Percentiles rank a stretch among this genome's conserved stretches.
phyloP scores from a whole-genome alignment of 1,140 invertebrate genomes.

The Vollenhovia emeryi region DNA sequence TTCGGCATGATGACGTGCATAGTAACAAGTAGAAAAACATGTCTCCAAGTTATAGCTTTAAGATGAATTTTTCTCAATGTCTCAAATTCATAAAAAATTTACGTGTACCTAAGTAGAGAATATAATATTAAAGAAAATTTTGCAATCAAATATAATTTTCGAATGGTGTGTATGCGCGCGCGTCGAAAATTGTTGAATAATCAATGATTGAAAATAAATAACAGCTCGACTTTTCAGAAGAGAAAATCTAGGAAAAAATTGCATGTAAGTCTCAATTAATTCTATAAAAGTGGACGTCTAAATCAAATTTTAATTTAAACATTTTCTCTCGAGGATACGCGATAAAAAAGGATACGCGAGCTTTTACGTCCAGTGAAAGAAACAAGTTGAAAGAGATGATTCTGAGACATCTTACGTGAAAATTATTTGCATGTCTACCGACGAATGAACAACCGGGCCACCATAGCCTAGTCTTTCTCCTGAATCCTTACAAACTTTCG shows the following conservation, averaged over 20 bases:
- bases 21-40: neutral
- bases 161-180: neutral
- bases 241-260: neutral
- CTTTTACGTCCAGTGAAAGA: neutral
- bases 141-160: neutral
- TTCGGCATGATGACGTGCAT: neutral
- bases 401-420: neutral
- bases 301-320: neutral
- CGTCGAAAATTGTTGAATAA: neutral
- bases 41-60: neutral
- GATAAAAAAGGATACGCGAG: neutral
- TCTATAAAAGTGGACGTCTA: neutral
- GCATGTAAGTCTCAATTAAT: neutral
- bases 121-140: neutral
- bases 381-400: neutral
- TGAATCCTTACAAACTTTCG: constrained; percentile 17
- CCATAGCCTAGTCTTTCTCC: neutral
- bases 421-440: neutral
- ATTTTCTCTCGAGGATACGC: neutral
- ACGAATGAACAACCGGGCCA: neutral
- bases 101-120: neutral
- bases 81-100: neutral
- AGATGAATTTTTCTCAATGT: neutral
- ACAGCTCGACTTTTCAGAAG: neutral
- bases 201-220: neutral